Conservation (phyloP, 2,797 vertebrate species). For the Micrastur ruficollis region DNA sequence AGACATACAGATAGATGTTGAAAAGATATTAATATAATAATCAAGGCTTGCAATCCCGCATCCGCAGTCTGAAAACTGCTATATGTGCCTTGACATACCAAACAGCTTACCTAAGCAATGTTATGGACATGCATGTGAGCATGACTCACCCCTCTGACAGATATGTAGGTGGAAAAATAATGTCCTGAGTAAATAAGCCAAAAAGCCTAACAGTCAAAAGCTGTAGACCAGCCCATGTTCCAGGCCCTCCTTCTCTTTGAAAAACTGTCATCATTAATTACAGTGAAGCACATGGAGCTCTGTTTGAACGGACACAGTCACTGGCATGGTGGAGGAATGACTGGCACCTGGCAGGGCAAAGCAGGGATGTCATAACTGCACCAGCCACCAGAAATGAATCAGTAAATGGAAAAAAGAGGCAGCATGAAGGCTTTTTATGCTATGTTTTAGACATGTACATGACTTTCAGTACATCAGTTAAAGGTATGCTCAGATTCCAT, state of each 20-base stretch:
- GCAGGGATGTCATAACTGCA: neutral
- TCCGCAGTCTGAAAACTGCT: neutral
- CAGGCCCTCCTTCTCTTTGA: neutral
- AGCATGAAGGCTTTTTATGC: neutral
- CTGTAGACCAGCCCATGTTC: neutral
- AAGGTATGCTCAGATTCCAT: neutral
- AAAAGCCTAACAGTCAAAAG: neutral
- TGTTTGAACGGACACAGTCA: neutral
- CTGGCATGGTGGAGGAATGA: neutral
- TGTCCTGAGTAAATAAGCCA: neutral
- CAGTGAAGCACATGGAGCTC: neutral
- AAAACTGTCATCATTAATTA: conserved; percentile 13
- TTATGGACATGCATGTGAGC: neutral
- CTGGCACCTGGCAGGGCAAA: neutral
- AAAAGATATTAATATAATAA: neutral
- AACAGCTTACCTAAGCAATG: neutral
- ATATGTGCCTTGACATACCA: neutral
- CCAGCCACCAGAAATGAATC: neutral
- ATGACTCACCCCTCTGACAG: neutral
- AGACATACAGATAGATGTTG: neutral
- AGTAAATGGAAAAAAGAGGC: neutral
- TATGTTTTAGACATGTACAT: neutral
- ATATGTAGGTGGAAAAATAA: neutral
- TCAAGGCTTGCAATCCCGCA: neutral
- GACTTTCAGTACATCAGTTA: neutral